Conservation (phyloP, 2,888 invertebrate genomes). For the Pegoplata infirma region DNA sequence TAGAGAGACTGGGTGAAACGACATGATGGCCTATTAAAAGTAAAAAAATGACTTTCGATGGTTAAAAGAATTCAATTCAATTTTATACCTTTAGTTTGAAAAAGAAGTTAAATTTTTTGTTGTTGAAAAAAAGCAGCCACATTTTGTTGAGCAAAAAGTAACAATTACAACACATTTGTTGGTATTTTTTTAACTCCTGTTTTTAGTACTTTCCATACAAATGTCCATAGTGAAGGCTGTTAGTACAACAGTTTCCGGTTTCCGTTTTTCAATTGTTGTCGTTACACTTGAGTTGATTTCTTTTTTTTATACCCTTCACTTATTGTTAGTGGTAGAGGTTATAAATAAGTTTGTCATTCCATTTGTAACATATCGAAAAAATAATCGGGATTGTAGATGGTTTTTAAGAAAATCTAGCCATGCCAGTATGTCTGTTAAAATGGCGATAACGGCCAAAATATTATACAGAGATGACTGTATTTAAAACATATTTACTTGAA, state of each 20-base stretch:
- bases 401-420: too few species aligned
- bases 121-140: slow-evolving; percentile 16
- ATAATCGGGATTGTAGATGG: too few species aligned
- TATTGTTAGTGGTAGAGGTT: too few species aligned
- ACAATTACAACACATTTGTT: slow-evolving; percentile 54
- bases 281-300: slow-evolving; percentile 61
- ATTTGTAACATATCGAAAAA: too few species aligned
- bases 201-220: slow-evolving; percentile 13
- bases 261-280: slow-evolving; percentile 62
- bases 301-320: too few species aligned
- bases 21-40: slow-evolving; percentile 40
- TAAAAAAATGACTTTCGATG: slow-evolving; percentile 35
- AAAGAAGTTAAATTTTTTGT: background rate
- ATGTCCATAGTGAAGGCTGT: slow-evolving; percentile 58
- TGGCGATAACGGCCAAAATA: too few species aligned
- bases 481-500: too few species aligned
- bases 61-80: slow-evolving; percentile 41
- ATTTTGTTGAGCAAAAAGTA: slow-evolving; percentile 47
- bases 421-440: too few species aligned
- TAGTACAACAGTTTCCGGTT: slow-evolving; percentile 63
- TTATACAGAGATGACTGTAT: too few species aligned
- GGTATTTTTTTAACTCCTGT: background rate
- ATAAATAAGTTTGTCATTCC: too few species aligned
- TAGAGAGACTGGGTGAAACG: background rate
- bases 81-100: slow-evolving; percentile 20